Base-by-base conservation (phyloP, 2,113 vertebrate species). In the Emydocephalus ijimae region DNA sequence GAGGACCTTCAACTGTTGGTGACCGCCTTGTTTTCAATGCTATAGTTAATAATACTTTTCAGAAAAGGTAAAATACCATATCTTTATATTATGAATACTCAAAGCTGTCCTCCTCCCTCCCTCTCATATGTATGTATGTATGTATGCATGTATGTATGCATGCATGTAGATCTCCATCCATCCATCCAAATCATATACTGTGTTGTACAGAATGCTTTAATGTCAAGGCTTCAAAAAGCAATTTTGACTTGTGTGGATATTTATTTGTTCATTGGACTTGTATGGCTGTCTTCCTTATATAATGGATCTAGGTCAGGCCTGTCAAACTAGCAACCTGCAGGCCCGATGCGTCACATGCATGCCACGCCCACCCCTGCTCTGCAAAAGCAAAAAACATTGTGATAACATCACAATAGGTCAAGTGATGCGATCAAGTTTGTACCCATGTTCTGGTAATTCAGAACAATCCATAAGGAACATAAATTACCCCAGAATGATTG, bases 41-140 rank as follows among this genome's bases (percentile, higher is more conserved):
- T 34, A 91, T 98, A 61, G 98, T 98, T 87, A 98, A 98, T 97
- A 98, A 98, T 39, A 97, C 97, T 0, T 98, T 98, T 89, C 97
- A 97, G 61, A 97, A 96, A 45, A 97, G 97, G 98, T 98, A 95
- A 96, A 90, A 24, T 0, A 26, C 21, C 24, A 26, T 57, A 52
- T 39, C 50, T n/a, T 88, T n/a, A 81, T 81, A 21, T 39, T 39
- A 69, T 2, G 2, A 87, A 23, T 59, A 34, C 29, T n/a, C 61
- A 20, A 18, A 5, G 20, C 64, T 34, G 0, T 74, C 61, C 14
- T 29, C 9, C 2, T 61, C 24, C 9, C 0, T 61, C 61, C 11
- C 50, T 52, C 50, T 52, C 1, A 1, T 54, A 54, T 54, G 3
- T 54, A 54, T 54, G 54, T 54, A 54, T 54, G 12, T 54, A 54